Conservation (phyloP, 1,140 invertebrate genomes). For the Trichogramma pretiosum region DNA sequence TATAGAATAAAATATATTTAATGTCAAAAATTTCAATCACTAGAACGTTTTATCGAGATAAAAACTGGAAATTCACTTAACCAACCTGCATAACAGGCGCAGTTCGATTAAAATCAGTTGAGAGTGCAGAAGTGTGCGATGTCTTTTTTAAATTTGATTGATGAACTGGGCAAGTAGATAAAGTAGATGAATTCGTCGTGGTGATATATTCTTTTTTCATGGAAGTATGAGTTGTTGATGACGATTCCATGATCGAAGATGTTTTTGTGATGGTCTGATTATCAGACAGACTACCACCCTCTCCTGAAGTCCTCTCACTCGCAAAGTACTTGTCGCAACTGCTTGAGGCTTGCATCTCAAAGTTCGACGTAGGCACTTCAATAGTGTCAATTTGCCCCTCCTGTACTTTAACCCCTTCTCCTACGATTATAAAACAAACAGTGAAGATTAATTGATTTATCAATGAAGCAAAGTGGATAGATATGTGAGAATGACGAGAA, state of each 20-base stretch:
- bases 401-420: conserved; percentile 23
- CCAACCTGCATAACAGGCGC: conserved; percentile 40
- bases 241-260: conserved; percentile 40
- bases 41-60: not conserved
- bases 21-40: not conserved
- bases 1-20: not conserved
- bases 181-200: conserved; percentile 34
- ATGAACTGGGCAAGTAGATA: conserved; percentile 22
- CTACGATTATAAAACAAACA: conserved; percentile 19
- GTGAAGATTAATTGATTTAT: conserved; percentile 36
- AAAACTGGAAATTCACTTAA: too few species aligned
- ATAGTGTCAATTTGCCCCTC: conserved; percentile 25
- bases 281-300: conserved; percentile 22
- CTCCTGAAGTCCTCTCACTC: conserved; percentile 31
- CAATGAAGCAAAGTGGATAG: conserved; percentile 26
- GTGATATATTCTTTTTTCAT: conserved; percentile 39
- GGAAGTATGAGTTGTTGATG: conserved; percentile 36
- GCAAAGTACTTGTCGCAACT: conserved; percentile 41
- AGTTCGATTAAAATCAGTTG: conserved; percentile 40
- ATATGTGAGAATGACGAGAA: not conserved
- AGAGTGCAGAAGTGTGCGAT: conserved; percentile 31
- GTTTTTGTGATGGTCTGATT: conserved; percentile 36
- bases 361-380: conserved; percentile 23
- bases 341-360: conserved; percentile 40
- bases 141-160: conserved; percentile 35